Percentiles rank a stretch among this genome's conserved stretches.
Conservation (phyloP, 2,113 vertebrate species). For the Mustela nigripes region DNA sequence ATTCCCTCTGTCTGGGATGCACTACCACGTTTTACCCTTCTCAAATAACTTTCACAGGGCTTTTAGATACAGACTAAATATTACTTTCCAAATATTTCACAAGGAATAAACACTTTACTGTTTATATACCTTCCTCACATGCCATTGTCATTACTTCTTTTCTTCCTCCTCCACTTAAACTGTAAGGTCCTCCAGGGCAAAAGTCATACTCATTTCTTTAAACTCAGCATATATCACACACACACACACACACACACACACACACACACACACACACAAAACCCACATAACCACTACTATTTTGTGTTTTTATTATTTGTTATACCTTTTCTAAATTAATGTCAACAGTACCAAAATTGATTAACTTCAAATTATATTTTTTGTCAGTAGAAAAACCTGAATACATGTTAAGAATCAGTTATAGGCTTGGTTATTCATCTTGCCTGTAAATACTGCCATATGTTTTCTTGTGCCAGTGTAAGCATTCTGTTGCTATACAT, state of each 20-base stretch:
- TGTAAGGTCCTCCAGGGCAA: background rate
- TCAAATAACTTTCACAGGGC: background rate
- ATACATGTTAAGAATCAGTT: background rate
- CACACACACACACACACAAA: background rate
- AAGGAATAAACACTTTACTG: background rate
- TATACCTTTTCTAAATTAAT: conserved; percentile 4
- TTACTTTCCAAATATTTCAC: background rate
- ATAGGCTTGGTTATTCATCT: background rate
- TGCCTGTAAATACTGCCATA: background rate
- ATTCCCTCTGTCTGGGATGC: background rate
- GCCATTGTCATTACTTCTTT: background rate
- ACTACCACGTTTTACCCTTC: background rate
- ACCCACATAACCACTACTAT: background rate
- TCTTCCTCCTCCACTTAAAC: background rate
- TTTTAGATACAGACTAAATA: conserved; percentile 32
- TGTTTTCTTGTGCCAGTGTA: background rate
- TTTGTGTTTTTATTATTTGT: background rate
- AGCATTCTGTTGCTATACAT: background rate
- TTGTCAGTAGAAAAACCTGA: background rate
- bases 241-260: background rate
- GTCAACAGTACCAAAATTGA: background rate
- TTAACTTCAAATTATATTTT: background rate
- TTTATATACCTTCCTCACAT: background rate
- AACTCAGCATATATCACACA: background rate
- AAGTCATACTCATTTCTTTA: background rate